Conservation (phyloP, 1,140 invertebrate species). For the Eulimnadia texana region DNA sequence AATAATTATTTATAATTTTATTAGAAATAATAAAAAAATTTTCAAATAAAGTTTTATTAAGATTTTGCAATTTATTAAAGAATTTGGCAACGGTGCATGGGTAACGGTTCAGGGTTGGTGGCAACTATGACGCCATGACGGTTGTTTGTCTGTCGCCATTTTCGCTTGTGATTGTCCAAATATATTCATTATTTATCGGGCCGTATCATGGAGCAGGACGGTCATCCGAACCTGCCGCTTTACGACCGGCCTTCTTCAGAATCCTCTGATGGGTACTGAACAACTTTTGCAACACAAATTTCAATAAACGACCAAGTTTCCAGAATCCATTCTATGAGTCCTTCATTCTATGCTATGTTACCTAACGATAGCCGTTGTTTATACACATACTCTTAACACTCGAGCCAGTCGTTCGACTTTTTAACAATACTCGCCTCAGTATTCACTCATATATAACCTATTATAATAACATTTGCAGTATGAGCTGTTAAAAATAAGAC, state of each 20-base stretch:
- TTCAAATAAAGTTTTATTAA: neutral
- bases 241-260: conserved; percentile 15
- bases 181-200: conserved; percentile 15
- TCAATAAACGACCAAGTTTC: conserved; percentile 13
- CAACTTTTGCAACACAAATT: conserved; percentile 8
- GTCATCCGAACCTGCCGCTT: conserved; percentile 13
- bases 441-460: too few species aligned
- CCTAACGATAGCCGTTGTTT: neutral
- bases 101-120: neutral
- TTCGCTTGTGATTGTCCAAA: neutral
- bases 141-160: conserved; percentile 14
- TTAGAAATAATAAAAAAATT: too few species aligned
- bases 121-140: neutral
- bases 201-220: conserved; percentile 16
- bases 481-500: too few species aligned
- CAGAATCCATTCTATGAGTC: too few species aligned
- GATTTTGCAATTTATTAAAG: neutral
- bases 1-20: too few species aligned
- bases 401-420: neutral
- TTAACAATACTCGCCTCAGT: neutral
- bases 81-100: neutral
- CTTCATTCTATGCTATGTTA: neutral
- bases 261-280: conserved; percentile 16
- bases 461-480: too few species aligned
- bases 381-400: neutral